Percentiles rank a stretch among this genome's conserved stretches.
Evolutionary conservation across 2,113 vertebrate genomes (phyloP).

Genomic region (Zosterops japonicus): DNA sequence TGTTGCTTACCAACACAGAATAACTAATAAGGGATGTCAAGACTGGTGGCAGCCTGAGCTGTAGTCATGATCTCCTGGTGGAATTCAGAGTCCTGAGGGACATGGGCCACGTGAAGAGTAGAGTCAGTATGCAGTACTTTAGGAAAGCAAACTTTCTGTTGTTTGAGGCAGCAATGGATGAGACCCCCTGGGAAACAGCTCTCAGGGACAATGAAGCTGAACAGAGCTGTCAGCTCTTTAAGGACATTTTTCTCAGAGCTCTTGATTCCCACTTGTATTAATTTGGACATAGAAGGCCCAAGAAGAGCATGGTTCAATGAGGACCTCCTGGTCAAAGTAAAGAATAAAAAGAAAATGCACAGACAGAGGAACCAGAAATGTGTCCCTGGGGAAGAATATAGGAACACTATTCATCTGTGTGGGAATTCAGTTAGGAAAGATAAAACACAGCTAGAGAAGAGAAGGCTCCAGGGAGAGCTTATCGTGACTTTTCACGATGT

Average conservation of each 20-base stretch:
- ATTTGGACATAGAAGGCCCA: not conserved
- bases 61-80: not conserved
- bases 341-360: not conserved
- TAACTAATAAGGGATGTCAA: not conserved
- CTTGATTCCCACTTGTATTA: accelerated
- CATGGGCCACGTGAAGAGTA: not conserved
- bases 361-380: not conserved
- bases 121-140: not conserved
- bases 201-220: not conserved
- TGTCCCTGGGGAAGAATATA: not conserved
- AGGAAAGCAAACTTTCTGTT: not conserved
- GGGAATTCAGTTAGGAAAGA: not conserved
- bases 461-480: not conserved
- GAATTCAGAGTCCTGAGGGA: not conserved
- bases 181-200: not conserved
- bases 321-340: not conserved
- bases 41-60: not conserved
- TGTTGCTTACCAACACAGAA: not conserved
- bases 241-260: not conserved
- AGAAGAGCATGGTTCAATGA: not conserved
- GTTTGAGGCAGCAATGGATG: not conserved
- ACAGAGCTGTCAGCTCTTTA: not conserved
- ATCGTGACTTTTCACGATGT: not conserved
- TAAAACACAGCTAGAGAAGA: not conserved
- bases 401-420: not conserved